A percentile compares a stretch with the other conserved stretches of the same genome.
Evolutionary conservation across 1,140 invertebrate genomes (phyloP).

Genomic region (Varroa destructor): DNA sequence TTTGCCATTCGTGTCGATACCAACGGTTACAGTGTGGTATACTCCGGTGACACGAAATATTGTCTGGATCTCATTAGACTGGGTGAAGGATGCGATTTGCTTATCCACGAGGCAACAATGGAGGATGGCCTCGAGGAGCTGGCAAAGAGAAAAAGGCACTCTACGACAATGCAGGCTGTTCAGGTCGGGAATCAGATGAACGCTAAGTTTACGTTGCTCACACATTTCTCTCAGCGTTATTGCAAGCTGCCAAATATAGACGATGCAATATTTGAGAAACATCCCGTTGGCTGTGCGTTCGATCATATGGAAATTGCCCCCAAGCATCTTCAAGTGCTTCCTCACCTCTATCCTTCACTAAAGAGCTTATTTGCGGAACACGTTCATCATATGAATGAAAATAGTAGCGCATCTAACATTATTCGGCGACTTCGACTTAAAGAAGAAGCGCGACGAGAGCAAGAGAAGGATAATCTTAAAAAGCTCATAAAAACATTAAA

Average conservation of each 20-base stretch:
- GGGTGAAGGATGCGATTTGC: conserved; percentile 63
- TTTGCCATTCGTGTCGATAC: conserved; percentile 32
- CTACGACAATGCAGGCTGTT: conserved; percentile 54
- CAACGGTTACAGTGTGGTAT: conserved; percentile 40
- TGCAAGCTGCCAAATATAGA: conserved; percentile 58
- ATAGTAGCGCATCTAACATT: too few species aligned
- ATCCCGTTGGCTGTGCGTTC: conserved; percentile 75
- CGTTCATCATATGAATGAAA: too few species aligned
- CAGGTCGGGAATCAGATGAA: conserved; percentile 63
- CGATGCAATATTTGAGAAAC: conserved; percentile 41
- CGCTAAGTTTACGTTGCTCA: conserved; percentile 70
- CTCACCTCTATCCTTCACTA: conserved; percentile 58
- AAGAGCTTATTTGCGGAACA: conserved; percentile 66
- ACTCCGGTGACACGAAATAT: conserved; percentile 42
- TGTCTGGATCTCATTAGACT: conserved; percentile 36
- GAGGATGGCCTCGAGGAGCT: conserved; percentile 58
- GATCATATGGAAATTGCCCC: conserved; percentile 69
- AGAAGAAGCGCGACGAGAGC: too few species aligned
- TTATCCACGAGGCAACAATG: conserved; percentile 97
- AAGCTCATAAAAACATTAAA: too few species aligned
- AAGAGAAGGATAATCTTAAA: too few species aligned
- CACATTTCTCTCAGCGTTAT: conserved; percentile 94
- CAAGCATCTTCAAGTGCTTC: conserved; percentile 51
- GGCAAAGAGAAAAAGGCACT: conserved; percentile 40
- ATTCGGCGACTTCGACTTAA: too few species aligned